These are phyloP conservation scores for Cerastoderma edule DNA, from an alignment of 2,888 invertebrate species.

Conservation along the genomic window DNA sequence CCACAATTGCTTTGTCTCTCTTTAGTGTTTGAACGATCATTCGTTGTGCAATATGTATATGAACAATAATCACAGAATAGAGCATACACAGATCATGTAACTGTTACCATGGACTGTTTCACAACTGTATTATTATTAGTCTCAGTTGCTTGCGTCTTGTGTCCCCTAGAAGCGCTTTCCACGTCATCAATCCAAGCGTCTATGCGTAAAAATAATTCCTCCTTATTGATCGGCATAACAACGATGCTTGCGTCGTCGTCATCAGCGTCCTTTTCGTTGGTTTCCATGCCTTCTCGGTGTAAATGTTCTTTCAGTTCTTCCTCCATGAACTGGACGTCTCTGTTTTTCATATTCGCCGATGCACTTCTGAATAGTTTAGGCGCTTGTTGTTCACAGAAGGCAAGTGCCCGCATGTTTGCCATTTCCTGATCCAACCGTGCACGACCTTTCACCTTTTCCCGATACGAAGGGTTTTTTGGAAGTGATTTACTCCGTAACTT, in stretches of 20 bases:
- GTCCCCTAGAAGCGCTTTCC: slow-evolving; percentile 43
- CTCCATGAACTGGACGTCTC: slow-evolving; percentile 72
- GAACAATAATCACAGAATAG: too few relatives aligned
- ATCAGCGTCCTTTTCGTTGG: slow-evolving; percentile 38
- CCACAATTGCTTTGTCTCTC: too few relatives aligned
- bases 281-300: slow-evolving; percentile 55
- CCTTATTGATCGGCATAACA: slow-evolving; percentile 65
- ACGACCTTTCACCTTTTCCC: slow-evolving; percentile 74
- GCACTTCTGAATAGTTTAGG: slow-evolving; percentile 70
- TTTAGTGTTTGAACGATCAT: too few relatives aligned
- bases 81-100: too few relatives aligned
- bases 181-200: slow-evolving; percentile 71
- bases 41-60: too few relatives aligned
- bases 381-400: slow-evolving; percentile 74
- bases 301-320: slow-evolving; percentile 69
- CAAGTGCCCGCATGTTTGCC: slow-evolving; percentile 73
- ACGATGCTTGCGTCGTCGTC: slow-evolving; percentile 58
- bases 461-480: slow-evolving; percentile 67
- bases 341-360: slow-evolving; percentile 69
- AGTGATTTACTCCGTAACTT: slow-evolving; percentile 58
- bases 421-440: slow-evolving; percentile 74
- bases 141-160: slow-evolving; percentile 1
- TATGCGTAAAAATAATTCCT: slow-evolving; percentile 69
- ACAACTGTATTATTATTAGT: neutral
- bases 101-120: neutral